These are phyloP conservation scores for Tyria jacobaeae DNA, from an alignment of 2,888 invertebrate species.

Conservation along the genomic window DNA sequence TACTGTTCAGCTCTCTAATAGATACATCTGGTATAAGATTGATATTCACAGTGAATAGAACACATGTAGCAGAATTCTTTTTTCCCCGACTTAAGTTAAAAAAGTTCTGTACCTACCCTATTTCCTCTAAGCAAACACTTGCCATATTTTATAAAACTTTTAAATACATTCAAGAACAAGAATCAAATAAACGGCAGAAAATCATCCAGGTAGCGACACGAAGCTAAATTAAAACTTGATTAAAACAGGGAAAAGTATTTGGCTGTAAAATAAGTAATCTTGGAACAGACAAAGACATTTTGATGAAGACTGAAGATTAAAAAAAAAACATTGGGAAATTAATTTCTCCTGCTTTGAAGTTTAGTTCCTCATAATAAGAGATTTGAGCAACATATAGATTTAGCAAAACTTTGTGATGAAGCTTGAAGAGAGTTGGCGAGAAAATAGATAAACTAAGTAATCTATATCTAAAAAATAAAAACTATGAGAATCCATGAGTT, in stretches of 20 bases:
- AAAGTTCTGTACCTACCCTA: neutral
- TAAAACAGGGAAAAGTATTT: constrained; percentile 43
- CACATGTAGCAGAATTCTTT: too few species aligned
- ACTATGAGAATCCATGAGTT: too few species aligned
- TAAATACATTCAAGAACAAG: constrained; percentile 25
- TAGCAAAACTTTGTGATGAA: constrained; percentile 7
- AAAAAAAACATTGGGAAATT: constrained; percentile 54
- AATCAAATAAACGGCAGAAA: constrained; percentile 34
- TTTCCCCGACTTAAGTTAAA: neutral
- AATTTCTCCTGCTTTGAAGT: constrained; percentile 50
- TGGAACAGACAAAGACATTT: constrained; percentile 52
- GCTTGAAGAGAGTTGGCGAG: too few species aligned
- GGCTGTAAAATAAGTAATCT: constrained; percentile 59
- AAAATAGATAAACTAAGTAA: too few species aligned
- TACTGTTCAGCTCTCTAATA: too few species aligned
- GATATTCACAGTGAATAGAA: too few species aligned
- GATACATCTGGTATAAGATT: too few species aligned
- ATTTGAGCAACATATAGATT: constrained; percentile 33
- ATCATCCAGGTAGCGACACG: constrained; percentile 31
- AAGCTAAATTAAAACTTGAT: constrained; percentile 48
- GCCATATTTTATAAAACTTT: constrained; percentile 9
- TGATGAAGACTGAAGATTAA: constrained; percentile 51
- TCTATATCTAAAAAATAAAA: too few species aligned
- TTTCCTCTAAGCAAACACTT: constrained; percentile 7
- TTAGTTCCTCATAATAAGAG: constrained; percentile 46